Conservation (phyloP, 2,888 invertebrate genomes). For the Erynnis tages region DNA sequence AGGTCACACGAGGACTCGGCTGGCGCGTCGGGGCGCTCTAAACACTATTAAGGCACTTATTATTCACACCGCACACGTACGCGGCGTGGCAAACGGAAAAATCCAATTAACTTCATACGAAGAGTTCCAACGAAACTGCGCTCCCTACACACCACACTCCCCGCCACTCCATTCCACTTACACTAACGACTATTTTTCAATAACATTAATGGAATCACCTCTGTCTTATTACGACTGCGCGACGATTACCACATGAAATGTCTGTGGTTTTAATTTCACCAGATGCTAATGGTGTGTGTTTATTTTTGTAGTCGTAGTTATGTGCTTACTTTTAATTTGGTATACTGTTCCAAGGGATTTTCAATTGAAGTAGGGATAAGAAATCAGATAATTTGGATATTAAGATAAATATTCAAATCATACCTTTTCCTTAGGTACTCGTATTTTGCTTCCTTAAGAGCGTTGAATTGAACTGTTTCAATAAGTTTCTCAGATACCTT, state of each 20-base stretch:
- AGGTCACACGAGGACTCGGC: slow-evolving; percentile 28
- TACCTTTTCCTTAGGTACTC: no score
- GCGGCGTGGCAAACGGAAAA: slow-evolving; percentile 71
- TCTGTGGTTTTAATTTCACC: slow-evolving; percentile 17
- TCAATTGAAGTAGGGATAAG: no score
- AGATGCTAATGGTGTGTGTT: no score
- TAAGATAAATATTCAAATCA: no score
- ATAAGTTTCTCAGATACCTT: no score
- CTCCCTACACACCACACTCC: slow-evolving; percentile 34
- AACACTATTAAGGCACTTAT: slow-evolving; percentile 66
- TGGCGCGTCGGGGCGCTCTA: slow-evolving; percentile 32
- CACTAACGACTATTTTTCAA: slow-evolving; percentile 68
- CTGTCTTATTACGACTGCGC: slow-evolving; percentile 44
- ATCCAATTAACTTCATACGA: slow-evolving; percentile 77
- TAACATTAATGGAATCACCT: slow-evolving; percentile 64
- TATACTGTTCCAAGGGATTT: no score
- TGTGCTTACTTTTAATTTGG: no score
- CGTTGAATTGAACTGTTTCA: no score
- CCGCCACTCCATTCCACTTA: slow-evolving; percentile 48
- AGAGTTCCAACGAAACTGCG: slow-evolving; percentile 57
- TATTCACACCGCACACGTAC: slow-evolving; percentile 69
- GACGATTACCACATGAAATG: slow-evolving; percentile 38
- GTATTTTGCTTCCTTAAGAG: no score
- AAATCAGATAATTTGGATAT: no score
- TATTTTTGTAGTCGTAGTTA: no score